Percentiles rank a stretch among this genome's conserved stretches.
Conservation (phyloP, 2,113 vertebrate species). For the Calidris pugnax region DNA sequence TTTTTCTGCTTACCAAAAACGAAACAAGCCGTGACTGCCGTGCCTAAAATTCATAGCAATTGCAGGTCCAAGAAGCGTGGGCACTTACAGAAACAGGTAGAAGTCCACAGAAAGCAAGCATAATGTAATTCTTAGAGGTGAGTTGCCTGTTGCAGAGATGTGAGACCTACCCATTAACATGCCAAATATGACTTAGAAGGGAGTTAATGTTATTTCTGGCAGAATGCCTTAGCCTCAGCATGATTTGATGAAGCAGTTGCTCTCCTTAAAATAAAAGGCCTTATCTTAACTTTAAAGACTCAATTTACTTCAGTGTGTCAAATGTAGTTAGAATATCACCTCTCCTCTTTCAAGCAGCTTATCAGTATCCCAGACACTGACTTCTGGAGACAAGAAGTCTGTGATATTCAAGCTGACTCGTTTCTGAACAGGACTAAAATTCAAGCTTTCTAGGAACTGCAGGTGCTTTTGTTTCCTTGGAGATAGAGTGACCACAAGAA, state of each 20-base stretch:
- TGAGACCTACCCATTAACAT: background rate
- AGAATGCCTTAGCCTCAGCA: background rate
- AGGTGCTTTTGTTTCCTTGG: background rate
- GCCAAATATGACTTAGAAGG: background rate
- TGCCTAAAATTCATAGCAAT: background rate
- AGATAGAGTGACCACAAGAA: background rate
- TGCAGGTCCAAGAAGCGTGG: background rate
- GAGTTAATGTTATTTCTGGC: background rate
- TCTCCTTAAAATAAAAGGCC: background rate
- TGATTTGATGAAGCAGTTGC: background rate
- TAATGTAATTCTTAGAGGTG: background rate
- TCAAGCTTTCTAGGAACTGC: background rate
- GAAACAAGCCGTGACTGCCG: background rate
- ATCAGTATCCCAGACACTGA: background rate
- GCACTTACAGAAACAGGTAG: background rate
- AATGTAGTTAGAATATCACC: background rate
- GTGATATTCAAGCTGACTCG: background rate
- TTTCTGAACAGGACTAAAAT: background rate
- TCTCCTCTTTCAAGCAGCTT: background rate
- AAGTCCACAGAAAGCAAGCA: background rate
- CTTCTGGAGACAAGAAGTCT: background rate
- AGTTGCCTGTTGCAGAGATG: background rate
- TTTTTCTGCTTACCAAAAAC: background rate
- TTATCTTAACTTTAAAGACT: background rate
- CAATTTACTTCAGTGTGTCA: background rate